These are phyloP conservation scores for Eupithecia insigniata DNA, from an alignment of 2,888 invertebrate genomes.

Conservation along the genomic window DNA sequence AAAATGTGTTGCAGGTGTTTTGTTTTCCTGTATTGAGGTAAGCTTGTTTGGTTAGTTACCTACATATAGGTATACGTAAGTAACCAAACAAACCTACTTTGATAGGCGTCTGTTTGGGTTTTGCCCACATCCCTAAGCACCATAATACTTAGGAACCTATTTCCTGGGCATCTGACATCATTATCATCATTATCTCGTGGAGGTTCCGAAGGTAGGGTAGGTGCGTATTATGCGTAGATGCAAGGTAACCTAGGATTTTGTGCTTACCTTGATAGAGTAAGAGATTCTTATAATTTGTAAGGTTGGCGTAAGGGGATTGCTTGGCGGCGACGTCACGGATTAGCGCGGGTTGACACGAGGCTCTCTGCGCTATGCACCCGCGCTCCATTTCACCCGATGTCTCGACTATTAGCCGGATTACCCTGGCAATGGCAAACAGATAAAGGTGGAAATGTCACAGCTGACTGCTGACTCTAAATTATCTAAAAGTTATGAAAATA, in stretches of 20 bases:
- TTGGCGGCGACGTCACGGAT: conserved; percentile 49
- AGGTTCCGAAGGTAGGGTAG: neutral
- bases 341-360: conserved; percentile 51
- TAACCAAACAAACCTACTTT: too few relatives aligned
- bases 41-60: too few relatives aligned
- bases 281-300: neutral
- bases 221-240: neutral
- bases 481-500: neutral
- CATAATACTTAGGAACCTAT: neutral
- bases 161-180: too few relatives aligned
- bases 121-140: neutral
- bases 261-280: neutral
- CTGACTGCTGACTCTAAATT: neutral
- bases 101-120: too few relatives aligned
- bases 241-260: neutral
- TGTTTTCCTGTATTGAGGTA: too few relatives aligned
- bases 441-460: conserved; percentile 14
- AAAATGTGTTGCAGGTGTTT: too few relatives aligned
- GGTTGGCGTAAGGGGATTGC: conserved; percentile 11
- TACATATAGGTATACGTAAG: too few relatives aligned
- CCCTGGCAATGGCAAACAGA: conserved; percentile 18
- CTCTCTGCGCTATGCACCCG: conserved; percentile 35
- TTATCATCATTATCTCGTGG: neutral
- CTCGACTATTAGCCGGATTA: conserved; percentile 23
- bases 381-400: conserved; percentile 27